These are phyloP conservation scores for Lasioglossum baleicum DNA, from an alignment of 1,140 invertebrate genomes.

Conservation along the genomic window DNA sequence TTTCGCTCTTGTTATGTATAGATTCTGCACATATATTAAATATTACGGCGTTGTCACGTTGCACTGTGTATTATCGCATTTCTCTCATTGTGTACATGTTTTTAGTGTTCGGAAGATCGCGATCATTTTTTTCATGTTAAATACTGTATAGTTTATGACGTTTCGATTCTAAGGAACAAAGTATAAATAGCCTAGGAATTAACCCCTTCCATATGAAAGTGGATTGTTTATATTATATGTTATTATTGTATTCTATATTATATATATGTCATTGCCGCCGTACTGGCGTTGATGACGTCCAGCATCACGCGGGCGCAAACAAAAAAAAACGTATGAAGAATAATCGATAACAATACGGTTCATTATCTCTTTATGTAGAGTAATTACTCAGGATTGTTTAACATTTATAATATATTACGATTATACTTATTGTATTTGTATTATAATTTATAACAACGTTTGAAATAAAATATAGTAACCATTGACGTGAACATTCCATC, in stretches of 20 bases:
- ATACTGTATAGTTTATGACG: conserved; percentile 77
- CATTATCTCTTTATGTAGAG: conserved; percentile 74
- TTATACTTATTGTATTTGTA: conserved; percentile 76
- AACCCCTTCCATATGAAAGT: conserved; percentile 64
- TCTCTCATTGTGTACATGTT: conserved; percentile 68
- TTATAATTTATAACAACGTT: conserved; percentile 78
- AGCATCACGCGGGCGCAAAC: conserved; percentile 10
- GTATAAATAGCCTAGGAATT: conserved; percentile 70
- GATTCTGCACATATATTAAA: conserved; percentile 68
- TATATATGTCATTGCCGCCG: conserved; percentile 68
- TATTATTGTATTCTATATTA: conserved; percentile 74
- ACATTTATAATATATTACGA: conserved; percentile 77
- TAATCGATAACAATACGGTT: conserved; percentile 64
- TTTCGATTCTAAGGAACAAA: conserved; percentile 66
- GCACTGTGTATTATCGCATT: conserved; percentile 67
- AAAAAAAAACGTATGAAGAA: conserved; percentile 41
- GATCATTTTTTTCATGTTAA: conserved; percentile 71
- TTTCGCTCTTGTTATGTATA: conserved; percentile 71
- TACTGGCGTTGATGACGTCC: conserved; percentile 54
- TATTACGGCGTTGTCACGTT: conserved; percentile 62
- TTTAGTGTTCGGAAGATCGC: conserved; percentile 52
- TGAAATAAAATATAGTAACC: conserved; percentile 76
- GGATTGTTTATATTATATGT: conserved; percentile 73
- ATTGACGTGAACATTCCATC: conserved; percentile 55
- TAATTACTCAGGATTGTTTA: conserved; percentile 79